Base-by-base conservation (phyloP, 1,140 invertebrate genomes). In the Drosophila arizonae region DNA sequence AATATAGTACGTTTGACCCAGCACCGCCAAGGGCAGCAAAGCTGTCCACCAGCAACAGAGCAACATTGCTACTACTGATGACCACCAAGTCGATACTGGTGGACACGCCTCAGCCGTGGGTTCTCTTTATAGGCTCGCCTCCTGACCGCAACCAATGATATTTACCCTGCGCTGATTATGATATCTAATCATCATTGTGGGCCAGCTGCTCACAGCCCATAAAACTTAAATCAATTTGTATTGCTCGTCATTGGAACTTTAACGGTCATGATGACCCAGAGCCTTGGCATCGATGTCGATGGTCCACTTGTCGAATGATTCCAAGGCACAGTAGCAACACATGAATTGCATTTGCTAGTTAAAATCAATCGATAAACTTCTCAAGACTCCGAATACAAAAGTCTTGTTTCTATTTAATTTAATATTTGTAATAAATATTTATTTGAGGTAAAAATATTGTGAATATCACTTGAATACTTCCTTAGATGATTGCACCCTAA, bases 1-100 rank as follows among this genome's bases (percentile, higher is more conserved):
- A 41, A 87, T 72, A 33, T 87, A 87, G 50, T 87, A 87, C 0
- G 79, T 79, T 54, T 87, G 82, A 4, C 62, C 61, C 3, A 73
- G 21, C 11, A 79, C 70, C 28, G 70, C 36, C 66, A 58, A 41
- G 0, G 82, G 76, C 33, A 81, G 50, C 6, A 46, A 9, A 17
- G 57, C 56, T 36, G 50, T 51, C 76, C 76, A 81, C 8, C 78
- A 41, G 46, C 66, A 74, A 24, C 8, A 39, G n/a, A 54, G 30
- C 54, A 79, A 46, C 82, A 79, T 85, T 51, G 24, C 56, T 36
- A 39, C 26, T 30, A 50, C 36, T n/a, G 36, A 36, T 52, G 28
- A 39, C n/a, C 15, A 13, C 10, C 26, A 24, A 4, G 9, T 15
- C 48, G 1, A 6, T 41, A 69, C 58, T 65, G 67, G 21, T 33